A percentile compares a stretch with the other conserved stretches of the same genome.
These are phyloP conservation scores for Chaenogobius annularis DNA, from an alignment of 2,113 vertebrate species.

Conservation along the genomic window DNA sequence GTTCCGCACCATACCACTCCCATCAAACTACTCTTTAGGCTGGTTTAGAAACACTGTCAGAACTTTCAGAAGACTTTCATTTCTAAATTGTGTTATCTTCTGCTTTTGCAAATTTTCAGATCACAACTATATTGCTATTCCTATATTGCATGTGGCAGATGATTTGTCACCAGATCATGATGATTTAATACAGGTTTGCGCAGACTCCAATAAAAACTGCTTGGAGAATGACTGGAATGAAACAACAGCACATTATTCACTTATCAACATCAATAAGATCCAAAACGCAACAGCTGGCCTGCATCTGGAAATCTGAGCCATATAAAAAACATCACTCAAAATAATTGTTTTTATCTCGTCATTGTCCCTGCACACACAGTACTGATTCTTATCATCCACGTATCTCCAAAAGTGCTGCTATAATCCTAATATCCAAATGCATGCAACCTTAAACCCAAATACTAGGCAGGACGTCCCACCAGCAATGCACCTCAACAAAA, in stretches of 20 bases:
- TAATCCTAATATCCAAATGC: conserved; percentile 14
- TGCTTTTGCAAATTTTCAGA: neutral
- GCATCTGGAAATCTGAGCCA: conserved; percentile 40
- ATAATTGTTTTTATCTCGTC: conserved; percentile 14
- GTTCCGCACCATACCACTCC: too few species aligned
- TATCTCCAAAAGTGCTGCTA: conserved; percentile 4
- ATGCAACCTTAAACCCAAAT: conserved; percentile 41
- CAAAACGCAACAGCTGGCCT: conserved; percentile 39
- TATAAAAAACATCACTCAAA: neutral
- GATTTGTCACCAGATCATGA: conserved; percentile 7
- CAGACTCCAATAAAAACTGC: conserved; percentile 41
- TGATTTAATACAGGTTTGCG: conserved; percentile 35
- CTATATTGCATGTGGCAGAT: neutral
- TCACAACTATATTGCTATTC: neutral
- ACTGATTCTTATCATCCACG: conserved; percentile 10
- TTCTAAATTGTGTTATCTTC: too few species aligned
- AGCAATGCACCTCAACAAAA: conserved; percentile 56
- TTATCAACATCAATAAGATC: conserved; percentile 30
- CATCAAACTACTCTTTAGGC: too few species aligned
- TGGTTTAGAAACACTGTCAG: too few species aligned
- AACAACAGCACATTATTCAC: conserved; percentile 13
- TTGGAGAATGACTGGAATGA: conserved; percentile 42
- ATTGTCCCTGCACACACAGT: neutral
- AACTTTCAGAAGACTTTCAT: too few species aligned
- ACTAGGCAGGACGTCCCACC: conserved; percentile 35